Evolutionary conservation across 2,797 vertebrate genomes (phyloP).

Genomic region (Ceyx erithaca): DNA sequence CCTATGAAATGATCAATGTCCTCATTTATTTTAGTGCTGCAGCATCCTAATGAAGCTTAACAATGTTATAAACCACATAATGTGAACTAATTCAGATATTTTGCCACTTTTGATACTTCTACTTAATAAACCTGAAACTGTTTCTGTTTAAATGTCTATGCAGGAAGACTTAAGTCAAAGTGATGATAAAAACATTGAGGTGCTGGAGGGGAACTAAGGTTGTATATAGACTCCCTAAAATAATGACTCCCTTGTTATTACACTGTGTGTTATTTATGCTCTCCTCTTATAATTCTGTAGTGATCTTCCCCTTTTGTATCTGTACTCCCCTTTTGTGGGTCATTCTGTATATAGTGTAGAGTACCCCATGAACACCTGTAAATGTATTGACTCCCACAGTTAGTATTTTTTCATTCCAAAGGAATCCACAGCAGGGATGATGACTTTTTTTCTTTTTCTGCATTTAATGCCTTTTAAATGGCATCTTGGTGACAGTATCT

Average conservation of each 20-base stretch:
- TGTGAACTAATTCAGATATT: conserved; percentile 10
- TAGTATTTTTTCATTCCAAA: background rate
- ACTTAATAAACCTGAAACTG: conserved; percentile 5
- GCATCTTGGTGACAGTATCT: conserved; percentile 1
- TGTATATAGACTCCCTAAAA: conserved; percentile 33
- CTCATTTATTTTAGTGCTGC: background rate
- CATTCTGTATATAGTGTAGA: background rate
- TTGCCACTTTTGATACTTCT: conserved; percentile 21
- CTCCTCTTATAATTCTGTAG: background rate
- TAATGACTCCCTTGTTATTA: conserved; percentile 16
- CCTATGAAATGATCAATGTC: conserved; percentile 47
- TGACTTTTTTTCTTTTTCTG: conserved; percentile 32
- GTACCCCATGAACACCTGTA: background rate
- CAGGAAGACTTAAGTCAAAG: conserved; percentile 36
- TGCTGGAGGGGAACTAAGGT: background rate
- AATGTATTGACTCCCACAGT: conserved; percentile 22
- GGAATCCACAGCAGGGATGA: background rate
- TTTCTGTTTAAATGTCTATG: conserved; percentile 7
- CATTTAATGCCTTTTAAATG: background rate
- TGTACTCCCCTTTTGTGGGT: conserved; percentile 1
- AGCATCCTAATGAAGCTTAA: conserved; percentile 38
- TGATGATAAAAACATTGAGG: background rate
- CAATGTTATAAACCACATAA: background rate
- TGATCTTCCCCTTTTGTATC: background rate
- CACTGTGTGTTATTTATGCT: conserved; percentile 31